Conservation (phyloP, 2,797 vertebrate genomes). For the Poecile montanus region DNA sequence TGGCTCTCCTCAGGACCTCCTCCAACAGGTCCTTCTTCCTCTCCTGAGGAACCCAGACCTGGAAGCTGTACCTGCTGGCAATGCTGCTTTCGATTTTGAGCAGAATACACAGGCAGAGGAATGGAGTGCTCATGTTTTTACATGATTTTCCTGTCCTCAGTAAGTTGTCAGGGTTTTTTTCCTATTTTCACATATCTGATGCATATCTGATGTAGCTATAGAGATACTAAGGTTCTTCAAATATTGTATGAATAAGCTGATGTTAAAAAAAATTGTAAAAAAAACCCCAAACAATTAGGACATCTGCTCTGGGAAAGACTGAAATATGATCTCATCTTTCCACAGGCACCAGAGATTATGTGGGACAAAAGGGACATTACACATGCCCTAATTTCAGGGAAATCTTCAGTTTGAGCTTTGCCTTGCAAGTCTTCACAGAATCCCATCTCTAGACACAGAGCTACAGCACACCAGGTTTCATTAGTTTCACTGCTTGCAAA, state of each 20-base stretch:
- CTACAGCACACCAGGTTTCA: constrained; percentile 3
- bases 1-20: not conserved
- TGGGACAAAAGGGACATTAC: constrained; percentile 4
- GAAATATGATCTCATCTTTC: constrained; percentile 40
- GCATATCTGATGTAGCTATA: not conserved
- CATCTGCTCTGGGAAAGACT: constrained; percentile 3
- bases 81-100: not conserved
- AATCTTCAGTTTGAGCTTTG: not conserved
- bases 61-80: not conserved
- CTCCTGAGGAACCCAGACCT: not conserved
- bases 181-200: not conserved
- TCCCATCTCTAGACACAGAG: not conserved
- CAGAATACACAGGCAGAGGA: not conserved
- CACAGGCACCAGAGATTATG: not conserved
- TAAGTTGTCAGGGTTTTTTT: not conserved
- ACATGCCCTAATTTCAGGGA: constrained; percentile 39
- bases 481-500: constrained; percentile 7
- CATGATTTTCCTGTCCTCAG: not conserved
- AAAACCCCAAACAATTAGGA: not conserved
- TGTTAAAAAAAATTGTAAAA: not conserved
- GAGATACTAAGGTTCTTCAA: not conserved
- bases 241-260: not conserved
- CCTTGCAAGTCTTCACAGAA: constrained; percentile 2
- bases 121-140: not conserved
- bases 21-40: not conserved